Base-by-base conservation (phyloP, 2,797 vertebrate species). In the Morus bassanus region DNA sequence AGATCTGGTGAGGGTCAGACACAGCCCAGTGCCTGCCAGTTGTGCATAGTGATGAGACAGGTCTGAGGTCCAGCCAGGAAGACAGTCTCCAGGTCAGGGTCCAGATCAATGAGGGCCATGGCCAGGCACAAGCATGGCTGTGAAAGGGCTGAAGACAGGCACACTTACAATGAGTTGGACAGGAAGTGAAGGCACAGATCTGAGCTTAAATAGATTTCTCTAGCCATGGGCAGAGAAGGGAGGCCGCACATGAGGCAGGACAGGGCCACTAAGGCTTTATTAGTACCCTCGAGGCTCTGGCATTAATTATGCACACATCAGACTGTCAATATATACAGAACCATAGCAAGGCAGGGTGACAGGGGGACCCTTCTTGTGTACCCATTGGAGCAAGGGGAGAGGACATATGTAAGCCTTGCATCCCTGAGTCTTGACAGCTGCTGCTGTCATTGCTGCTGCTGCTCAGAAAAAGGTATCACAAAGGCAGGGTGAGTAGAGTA, bases 1-100 rank as follows among this genome's bases (percentile, higher is more conserved):
- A 33, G 41, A 51, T 65, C 19, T 1, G 0, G 23, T 31, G 41
- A 41, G 13, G 35, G 37, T 65, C 68, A 31, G 30, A 12, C 19
- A 8, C 11, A 70, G 57, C 37, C 9, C 30, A 23, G 25, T 35
- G 41, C 60, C 27, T 56, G 67, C 35, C 53, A 37, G 61, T 13
- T 3, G 4, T 7, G 24, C 7, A 0, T 2, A 64, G 50, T 59
- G 45, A 45, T 1, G 7, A 77, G 63, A 35, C 28, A 54, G 33
- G 4, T 59, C 65, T 59, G 70, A 70, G 46, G n/a, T 65, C 56
- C 22, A 31, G 27, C 22, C 39, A 22, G 31, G 33, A 76, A 53
- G 63, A 41, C 31, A 25, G 57, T 37, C 35, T 18, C 10, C 45
- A 43, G 31, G 18, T 61, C n/a, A 61, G 25, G 35, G 16, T 64